Percentiles rank a stretch among this genome's conserved stretches.
These are phyloP conservation scores for Polylopha cassiicola DNA, from an alignment of 2,888 invertebrate species.

Conservation along the genomic window DNA sequence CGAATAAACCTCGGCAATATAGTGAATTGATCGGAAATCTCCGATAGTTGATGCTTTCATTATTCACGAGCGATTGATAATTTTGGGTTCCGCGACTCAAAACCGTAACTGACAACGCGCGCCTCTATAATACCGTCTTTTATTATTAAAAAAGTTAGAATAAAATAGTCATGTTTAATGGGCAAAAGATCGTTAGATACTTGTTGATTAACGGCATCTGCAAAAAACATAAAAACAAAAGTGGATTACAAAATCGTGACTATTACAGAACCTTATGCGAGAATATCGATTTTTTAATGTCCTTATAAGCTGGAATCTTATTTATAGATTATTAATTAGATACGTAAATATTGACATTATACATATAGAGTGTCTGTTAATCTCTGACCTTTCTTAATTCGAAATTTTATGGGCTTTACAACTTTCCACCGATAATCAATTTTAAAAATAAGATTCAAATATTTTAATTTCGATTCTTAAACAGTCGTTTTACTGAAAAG, in stretches of 20 bases:
- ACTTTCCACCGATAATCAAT: slow-evolving; percentile 1
- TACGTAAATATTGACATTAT: slow-evolving; percentile 11
- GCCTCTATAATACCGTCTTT: too few species aligned
- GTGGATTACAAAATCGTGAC: too few species aligned
- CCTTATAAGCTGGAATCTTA: slow-evolving; percentile 3
- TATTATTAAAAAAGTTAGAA: too few species aligned
- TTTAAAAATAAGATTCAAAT: slow-evolving; percentile 1
- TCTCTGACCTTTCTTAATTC: slow-evolving; percentile 12
- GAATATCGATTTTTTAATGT: slow-evolving; percentile 12
- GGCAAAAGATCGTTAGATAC: too few species aligned
- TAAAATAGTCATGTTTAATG: too few species aligned
- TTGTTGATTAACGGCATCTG: too few species aligned
- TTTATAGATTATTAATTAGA: slow-evolving; percentile 15
- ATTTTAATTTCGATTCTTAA: slow-evolving; percentile 11
- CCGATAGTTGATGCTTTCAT: slow-evolving; percentile 31
- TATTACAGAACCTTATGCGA: too few species aligned
- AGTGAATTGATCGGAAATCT: slow-evolving; percentile 39
- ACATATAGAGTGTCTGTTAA: background rate
- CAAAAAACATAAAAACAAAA: too few species aligned
- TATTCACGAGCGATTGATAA: slow-evolving; percentile 30
- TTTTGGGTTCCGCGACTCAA: slow-evolving; percentile 21
- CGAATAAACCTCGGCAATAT: slow-evolving; percentile 43
- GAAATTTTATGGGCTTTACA: slow-evolving; percentile 3
- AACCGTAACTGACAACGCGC: too few species aligned
- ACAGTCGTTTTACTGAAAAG: slow-evolving; percentile 8